Base-by-base conservation (phyloP, 2,888 invertebrate species). In the Sarcophaga subvicina region DNA sequence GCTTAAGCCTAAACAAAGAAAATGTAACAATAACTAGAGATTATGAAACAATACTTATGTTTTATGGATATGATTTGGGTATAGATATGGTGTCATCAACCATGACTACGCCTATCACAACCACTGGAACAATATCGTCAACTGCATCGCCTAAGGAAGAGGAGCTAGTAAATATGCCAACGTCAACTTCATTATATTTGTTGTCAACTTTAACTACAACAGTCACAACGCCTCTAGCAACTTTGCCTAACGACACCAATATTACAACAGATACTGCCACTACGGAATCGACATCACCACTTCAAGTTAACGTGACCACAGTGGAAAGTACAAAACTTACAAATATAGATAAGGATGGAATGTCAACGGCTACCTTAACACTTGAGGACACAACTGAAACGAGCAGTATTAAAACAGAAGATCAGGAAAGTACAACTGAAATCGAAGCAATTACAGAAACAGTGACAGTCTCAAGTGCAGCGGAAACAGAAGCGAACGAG, bases 41-140 rank as follows among this genome's bases (percentile, higher is more conserved):
- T 87, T 97, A 97, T 91, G 96, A 96, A 92, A 95, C 95, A 60
- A 94, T 97, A 72, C 92, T 98, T 59, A 94, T 95, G 88, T 97
- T 97, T 92, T 97, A 97, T 90, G 97, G 97, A 1, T 98, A 97
- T 90, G 97, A 97, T 92, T 94, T 97, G 81, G 95, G 95, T 59
- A 88, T 91, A 20, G 93, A 93, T 78, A 93, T 92, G 93, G 82
- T 90, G 4, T 91, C 93, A 4, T 88, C 91, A 0, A 90, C 90
- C 25, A 54, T 17, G 17, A 73, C 84, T 22, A 73, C 67, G n/a
- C 84, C 88, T 63, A 75, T 77, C 27, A 80, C 88, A 11, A 79
- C 88, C 45, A 63, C 80, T 5, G 54, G 4, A 45, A 76, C 78
- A 59, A 63, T 59, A 25, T 12, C 27, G 27, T 67, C 12, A 66